These are phyloP conservation scores for Rhagonycha fulva DNA, from an alignment of 2,888 invertebrate genomes.

Conservation along the genomic window DNA sequence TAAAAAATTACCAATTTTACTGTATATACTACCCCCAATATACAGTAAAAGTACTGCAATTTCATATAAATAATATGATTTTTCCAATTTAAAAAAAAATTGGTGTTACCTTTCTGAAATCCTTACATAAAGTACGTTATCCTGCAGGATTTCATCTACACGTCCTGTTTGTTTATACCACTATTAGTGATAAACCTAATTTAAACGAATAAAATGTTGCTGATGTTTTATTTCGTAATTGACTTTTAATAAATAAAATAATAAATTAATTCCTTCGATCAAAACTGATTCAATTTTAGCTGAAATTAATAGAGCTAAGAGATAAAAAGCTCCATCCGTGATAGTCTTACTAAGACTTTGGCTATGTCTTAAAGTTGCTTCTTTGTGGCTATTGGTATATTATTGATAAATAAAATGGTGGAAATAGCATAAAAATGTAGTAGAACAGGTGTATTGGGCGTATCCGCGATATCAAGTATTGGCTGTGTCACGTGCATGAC, in stretches of 20 bases:
- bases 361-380: background rate
- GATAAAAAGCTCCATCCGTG: background rate
- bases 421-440: constrained; percentile 37
- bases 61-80: too few species aligned
- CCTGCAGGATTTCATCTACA: background rate
- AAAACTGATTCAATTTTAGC: background rate
- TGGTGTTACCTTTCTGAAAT: too few species aligned
- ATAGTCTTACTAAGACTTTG: background rate
- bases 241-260: background rate
- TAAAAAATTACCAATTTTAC: too few species aligned
- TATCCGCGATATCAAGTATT: constrained; percentile 32
- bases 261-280: background rate
- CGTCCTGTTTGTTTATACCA: background rate
- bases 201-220: background rate
- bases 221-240: background rate
- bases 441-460: constrained; percentile 38
- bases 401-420: constrained; percentile 34
- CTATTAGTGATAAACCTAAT: background rate
- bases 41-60: too few species aligned
- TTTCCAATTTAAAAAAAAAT: too few species aligned
- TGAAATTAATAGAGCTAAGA: background rate
- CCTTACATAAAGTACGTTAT: background rate
- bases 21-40: too few species aligned
- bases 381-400: constrained; percentile 2
- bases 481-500: constrained; percentile 44